Evolutionary conservation across 2,113 vertebrate genomes (phyloP).

Genomic region (Corydoras sp.): DNA sequence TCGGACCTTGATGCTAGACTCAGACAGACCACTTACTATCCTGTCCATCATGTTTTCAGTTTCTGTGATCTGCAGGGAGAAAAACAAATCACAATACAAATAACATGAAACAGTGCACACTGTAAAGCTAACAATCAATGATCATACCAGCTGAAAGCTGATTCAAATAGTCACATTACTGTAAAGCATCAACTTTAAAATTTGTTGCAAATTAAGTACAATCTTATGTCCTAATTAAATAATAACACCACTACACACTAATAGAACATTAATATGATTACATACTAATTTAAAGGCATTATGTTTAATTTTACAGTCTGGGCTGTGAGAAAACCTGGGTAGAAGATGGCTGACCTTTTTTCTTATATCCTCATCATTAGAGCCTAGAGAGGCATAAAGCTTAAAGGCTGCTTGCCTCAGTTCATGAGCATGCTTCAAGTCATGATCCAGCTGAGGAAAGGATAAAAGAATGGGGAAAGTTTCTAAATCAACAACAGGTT

Average conservation of each 20-base stretch:
- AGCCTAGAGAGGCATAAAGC: conserved; percentile 94
- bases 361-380: conserved; percentile 97
- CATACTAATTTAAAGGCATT: too few relatives aligned
- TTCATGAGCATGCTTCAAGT: conserved; percentile 96
- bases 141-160: too few relatives aligned
- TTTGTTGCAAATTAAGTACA: too few relatives aligned
- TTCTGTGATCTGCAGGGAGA: conserved; percentile 86
- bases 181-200: too few relatives aligned
- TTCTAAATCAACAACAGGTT: too few relatives aligned
- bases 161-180: too few relatives aligned
- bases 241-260: too few relatives aligned
- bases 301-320: too few relatives aligned
- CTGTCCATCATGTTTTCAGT: conserved; percentile 99
- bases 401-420: conserved; percentile 97
- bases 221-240: too few relatives aligned
- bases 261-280: too few relatives aligned
- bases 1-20: conserved; percentile 97
- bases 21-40: conserved; percentile 95
- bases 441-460: conserved; percentile 83
- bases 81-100: conserved; percentile 20
- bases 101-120: background rate
- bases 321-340: background rate
- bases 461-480: background rate
- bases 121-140: too few relatives aligned
- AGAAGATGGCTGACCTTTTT: conserved; percentile 79